A percentile compares a stretch with the other conserved stretches of the same genome.
These are phyloP conservation scores for Mormyrus proboscirostris DNA, from an alignment of 2,797 vertebrate species.

Conservation along the genomic window DNA sequence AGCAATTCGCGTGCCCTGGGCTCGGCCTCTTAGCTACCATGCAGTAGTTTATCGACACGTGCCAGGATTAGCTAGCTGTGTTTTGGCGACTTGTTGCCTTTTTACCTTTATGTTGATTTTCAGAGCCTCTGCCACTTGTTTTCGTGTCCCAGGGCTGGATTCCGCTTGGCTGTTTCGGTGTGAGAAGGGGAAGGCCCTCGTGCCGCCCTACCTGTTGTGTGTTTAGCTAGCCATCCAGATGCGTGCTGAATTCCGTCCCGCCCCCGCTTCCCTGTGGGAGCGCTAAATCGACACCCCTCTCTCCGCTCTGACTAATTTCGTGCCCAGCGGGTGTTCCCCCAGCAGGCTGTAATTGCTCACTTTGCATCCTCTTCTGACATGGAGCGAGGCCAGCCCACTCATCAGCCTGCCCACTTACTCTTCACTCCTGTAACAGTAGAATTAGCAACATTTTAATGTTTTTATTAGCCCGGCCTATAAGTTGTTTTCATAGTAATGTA, in stretches of 20 bases:
- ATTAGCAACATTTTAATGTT: not conserved
- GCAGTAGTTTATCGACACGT: not conserved
- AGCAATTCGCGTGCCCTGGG: too few relatives aligned
- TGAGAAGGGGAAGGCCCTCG: constrained; percentile 21
- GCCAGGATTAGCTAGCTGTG: not conserved
- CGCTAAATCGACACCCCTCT: constrained; percentile 44
- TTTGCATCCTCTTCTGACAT: not conserved
- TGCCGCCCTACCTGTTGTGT: constrained; percentile 29
- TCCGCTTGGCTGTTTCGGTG: constrained; percentile 34
- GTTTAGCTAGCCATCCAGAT: constrained; percentile 38
- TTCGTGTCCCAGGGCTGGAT: constrained; percentile 29
- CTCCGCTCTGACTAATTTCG: constrained; percentile 45
- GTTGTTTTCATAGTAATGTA: not conserved
- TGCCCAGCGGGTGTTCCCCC: constrained; percentile 45
- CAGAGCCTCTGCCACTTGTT: not conserved
- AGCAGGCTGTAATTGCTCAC: constrained; percentile 31
- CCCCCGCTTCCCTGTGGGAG: constrained; percentile 33
- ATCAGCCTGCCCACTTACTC: constrained; percentile 6
- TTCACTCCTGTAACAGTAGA: not conserved
- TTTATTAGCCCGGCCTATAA: not conserved
- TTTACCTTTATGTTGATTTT: constrained; percentile 7
- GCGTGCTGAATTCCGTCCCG: constrained; percentile 26
- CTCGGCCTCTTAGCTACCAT: not conserved
- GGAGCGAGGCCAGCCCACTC: not conserved
- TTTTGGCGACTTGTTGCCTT: constrained; percentile 6